phyloP scores from a whole-genome alignment of 2,113 vertebrate species.

The Acanthochromis polyacanthus region DNA sequence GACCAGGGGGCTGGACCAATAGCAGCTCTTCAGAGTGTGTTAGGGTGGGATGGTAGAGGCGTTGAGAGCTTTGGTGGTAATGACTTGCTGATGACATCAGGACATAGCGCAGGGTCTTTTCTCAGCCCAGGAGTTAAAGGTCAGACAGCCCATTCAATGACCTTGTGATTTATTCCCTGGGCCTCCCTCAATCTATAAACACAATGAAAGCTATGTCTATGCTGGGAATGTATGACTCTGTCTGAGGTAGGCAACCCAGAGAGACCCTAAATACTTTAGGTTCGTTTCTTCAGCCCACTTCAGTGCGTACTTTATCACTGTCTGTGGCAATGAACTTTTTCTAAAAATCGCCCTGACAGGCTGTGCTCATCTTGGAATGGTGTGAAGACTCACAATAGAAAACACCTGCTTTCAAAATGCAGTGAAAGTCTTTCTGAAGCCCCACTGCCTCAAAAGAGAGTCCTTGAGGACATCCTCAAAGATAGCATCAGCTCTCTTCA shows the following conservation, averaged over 20 bases:
- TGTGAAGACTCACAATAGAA: slow-evolving; percentile 33
- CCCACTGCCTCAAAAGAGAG: slow-evolving; percentile 19
- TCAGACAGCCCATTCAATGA: slow-evolving; percentile 78
- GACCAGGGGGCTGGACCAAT: slow-evolving; percentile 55
- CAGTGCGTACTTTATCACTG: slow-evolving; percentile 48
- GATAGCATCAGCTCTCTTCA: slow-evolving; percentile 58
- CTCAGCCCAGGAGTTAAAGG: slow-evolving; percentile 67
- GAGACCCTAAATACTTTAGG: slow-evolving; percentile 27
- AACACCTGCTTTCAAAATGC: slow-evolving; percentile 55
- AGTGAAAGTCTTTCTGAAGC: slow-evolving; percentile 57
- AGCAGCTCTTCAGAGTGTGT: slow-evolving; percentile 23
- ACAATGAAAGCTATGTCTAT: slow-evolving; percentile 75
- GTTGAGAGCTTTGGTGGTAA: slow-evolving; percentile 78
- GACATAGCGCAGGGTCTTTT: slow-evolving; percentile 78
- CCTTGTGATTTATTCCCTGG: slow-evolving; percentile 78
- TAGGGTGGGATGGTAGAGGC: slow-evolving; percentile 67
- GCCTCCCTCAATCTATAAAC: slow-evolving; percentile 77
- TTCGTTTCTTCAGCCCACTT: slow-evolving; percentile 48
- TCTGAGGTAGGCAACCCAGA: slow-evolving; percentile 52
- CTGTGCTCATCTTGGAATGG: slow-evolving; percentile 39
- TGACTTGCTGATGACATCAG: slow-evolving; percentile 81
- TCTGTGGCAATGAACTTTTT: slow-evolving; percentile 8
- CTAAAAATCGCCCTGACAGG: slow-evolving; percentile 37
- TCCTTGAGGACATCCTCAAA: slow-evolving; percentile 42
- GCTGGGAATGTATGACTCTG: slow-evolving; percentile 62